Conservation (phyloP, 2,797 vertebrate species). For the Eleutherodactylus coqui region DNA sequence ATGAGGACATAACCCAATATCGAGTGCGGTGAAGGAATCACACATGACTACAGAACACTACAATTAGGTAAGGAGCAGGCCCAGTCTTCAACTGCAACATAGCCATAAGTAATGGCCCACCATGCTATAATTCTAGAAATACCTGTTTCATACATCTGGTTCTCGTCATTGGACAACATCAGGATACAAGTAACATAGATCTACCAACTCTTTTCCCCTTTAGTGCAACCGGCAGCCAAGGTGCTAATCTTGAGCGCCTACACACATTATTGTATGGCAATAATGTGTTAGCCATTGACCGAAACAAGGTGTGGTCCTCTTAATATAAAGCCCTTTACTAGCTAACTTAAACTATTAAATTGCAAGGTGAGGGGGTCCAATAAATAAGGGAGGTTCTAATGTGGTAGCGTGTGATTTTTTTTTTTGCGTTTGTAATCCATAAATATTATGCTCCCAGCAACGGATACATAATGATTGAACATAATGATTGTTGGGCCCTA, state of each 20-base stretch:
- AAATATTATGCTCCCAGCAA: not conserved
- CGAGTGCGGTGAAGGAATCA: too few relatives aligned
- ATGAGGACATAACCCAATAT: too few relatives aligned
- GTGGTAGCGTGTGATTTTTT: not conserved
- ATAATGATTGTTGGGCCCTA: not conserved
- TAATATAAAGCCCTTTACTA: not conserved
- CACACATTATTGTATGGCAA: not conserved
- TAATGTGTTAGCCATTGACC: not conserved
- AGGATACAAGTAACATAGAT: not conserved
- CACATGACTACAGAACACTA: too few relatives aligned
- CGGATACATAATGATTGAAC: not conserved
- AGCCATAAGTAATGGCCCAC: not conserved
- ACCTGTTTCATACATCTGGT: not conserved
- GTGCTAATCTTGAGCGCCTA: not conserved
- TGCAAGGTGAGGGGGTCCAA: not conserved
- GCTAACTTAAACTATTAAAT: too few relatives aligned
- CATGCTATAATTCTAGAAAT: not conserved
- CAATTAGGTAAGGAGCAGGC: too few relatives aligned
- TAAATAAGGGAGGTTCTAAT: not conserved
- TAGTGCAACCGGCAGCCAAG: not conserved
- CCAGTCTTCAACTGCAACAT: too few relatives aligned
- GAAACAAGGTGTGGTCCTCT: not conserved
- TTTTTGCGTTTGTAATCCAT: not conserved
- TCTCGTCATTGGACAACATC: not conserved
- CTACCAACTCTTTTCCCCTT: not conserved